These are phyloP conservation scores for Pseudochromis fuscus DNA, from an alignment of 2,797 vertebrate genomes.

Conservation along the genomic window DNA sequence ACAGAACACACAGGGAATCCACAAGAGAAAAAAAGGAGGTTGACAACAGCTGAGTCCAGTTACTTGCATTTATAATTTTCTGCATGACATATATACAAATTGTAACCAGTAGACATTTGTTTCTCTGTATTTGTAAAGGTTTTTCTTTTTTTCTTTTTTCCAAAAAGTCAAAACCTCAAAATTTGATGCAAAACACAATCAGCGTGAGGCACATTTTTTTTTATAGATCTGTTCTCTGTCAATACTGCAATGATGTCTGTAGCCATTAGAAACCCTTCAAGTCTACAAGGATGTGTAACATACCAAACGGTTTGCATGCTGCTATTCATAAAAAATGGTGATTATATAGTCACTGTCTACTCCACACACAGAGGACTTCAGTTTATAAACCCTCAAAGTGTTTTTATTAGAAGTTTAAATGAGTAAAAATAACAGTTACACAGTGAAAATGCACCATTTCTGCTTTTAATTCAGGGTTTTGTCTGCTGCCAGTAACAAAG, in stretches of 20 bases:
- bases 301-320: slow-evolving; percentile 15
- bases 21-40: no score
- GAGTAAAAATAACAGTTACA: neutral
- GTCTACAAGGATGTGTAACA: slow-evolving; percentile 68
- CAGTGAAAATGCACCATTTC: slow-evolving; percentile 80
- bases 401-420: neutral
- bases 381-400: neutral
- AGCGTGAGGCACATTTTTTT: neutral
- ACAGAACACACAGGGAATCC: no score
- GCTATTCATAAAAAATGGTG: slow-evolving; percentile 70
- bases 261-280: slow-evolving; percentile 65
- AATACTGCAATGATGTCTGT: no score
- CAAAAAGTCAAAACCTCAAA: neutral
- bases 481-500: slow-evolving; percentile 88
- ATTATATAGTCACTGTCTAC: slow-evolving; percentile 47
- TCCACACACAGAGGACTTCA: neutral
- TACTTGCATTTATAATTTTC: slow-evolving; percentile 63
- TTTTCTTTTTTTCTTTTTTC: neutral
- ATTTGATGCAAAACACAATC: neutral
- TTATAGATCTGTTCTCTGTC: no score
- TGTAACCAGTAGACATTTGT: neutral
- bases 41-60: no score
- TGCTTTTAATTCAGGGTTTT: slow-evolving; percentile 80
- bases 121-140: neutral
- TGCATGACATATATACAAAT: slow-evolving; percentile 79